These are phyloP conservation scores for Rhyzopertha dominica DNA, from an alignment of 1,140 invertebrate species.

Conservation along the genomic window DNA sequence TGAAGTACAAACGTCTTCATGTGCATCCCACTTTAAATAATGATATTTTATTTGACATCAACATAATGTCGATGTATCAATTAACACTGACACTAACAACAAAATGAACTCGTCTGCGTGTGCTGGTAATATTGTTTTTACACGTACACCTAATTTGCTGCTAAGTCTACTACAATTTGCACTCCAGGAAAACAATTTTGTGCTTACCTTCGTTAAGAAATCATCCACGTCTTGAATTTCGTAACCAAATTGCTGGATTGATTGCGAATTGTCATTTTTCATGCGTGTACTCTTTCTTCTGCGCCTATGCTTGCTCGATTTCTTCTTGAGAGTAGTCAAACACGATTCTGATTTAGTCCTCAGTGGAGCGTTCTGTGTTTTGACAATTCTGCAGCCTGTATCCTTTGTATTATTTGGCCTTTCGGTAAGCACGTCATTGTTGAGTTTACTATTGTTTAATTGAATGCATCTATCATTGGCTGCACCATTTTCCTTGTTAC, in stretches of 20 bases:
- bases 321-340: slow-evolving; percentile 23
- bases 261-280: slow-evolving; percentile 32
- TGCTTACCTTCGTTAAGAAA: slow-evolving; percentile 65
- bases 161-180: too few relatives aligned
- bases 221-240: slow-evolving; percentile 69
- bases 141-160: too few relatives aligned
- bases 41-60: too few relatives aligned
- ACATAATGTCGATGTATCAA: too few relatives aligned
- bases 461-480: slow-evolving; percentile 10
- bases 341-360: slow-evolving; percentile 39
- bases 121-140: too few relatives aligned
- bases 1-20: too few relatives aligned
- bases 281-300: slow-evolving; percentile 20
- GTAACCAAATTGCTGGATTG: slow-evolving; percentile 58
- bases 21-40: too few relatives aligned
- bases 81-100: too few relatives aligned
- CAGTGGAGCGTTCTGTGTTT: slow-evolving; percentile 26
- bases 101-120: too few relatives aligned
- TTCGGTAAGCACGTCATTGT: slow-evolving; percentile 3
- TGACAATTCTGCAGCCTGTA: slow-evolving; percentile 22
- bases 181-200: slow-evolving; percentile 4
- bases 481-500: slow-evolving; percentile 7
- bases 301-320: slow-evolving; percentile 22
- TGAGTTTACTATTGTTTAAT: slow-evolving; percentile 13
- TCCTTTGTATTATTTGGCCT: slow-evolving; percentile 7